Percentiles rank a stretch among this genome's conserved stretches.
These are phyloP conservation scores for Scyliorhinus canicula DNA, from an alignment of 2,797 vertebrate species.

Conservation along the genomic window DNA sequence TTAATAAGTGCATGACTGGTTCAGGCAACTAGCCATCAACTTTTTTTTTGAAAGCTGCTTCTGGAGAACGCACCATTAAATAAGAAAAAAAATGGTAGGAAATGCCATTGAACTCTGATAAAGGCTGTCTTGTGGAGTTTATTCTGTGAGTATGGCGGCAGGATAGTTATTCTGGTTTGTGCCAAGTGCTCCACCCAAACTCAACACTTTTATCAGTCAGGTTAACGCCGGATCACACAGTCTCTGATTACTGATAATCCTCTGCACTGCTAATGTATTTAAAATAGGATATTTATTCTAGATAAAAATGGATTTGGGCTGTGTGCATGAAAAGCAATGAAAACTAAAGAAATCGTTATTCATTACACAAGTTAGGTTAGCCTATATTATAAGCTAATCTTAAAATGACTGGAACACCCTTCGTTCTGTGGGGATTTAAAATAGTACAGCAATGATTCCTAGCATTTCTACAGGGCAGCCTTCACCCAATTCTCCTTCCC, in stretches of 20 bases:
- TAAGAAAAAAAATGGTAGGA: background rate
- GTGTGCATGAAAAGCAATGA: background rate
- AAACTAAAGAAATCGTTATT: background rate
- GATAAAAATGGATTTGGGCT: background rate
- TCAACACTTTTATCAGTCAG: background rate
- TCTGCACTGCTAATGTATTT: background rate
- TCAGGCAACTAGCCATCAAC: background rate
- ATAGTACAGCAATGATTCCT: background rate
- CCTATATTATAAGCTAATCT: no score
- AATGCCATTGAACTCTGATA: background rate
- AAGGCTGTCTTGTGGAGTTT: no score
- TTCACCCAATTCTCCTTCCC: background rate
- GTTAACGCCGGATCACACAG: background rate
- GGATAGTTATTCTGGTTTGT: background rate
- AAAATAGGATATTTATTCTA: constrained; percentile 34
- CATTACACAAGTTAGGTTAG: background rate
- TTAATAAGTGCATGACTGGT: background rate
- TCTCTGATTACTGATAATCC: background rate
- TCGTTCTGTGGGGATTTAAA: background rate
- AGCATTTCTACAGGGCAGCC: background rate
- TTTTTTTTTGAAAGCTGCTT: background rate
- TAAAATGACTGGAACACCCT: background rate
- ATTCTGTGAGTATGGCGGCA: background rate
- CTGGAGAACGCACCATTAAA: background rate
- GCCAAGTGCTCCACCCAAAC: background rate